Conservation (phyloP, 2,113 vertebrate genomes). For the Caretta caretta region DNA sequence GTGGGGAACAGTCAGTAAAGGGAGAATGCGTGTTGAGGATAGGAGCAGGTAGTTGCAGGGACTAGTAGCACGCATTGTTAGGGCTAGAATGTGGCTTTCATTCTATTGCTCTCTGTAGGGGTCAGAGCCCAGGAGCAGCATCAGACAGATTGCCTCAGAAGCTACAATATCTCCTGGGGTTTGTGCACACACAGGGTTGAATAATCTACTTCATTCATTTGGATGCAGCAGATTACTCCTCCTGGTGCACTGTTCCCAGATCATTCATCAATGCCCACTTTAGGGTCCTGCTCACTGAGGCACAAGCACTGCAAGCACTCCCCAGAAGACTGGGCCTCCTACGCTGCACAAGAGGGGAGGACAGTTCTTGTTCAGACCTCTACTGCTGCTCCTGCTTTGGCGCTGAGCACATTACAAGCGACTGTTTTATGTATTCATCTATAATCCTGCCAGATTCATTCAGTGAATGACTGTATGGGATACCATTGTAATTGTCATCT, state of each 20-base stretch:
- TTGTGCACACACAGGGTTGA: neutral
- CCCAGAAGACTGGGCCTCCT: neutral
- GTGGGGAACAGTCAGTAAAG: neutral
- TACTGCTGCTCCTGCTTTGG: neutral
- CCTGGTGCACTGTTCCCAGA: neutral
- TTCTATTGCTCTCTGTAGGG: neutral
- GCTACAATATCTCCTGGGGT: neutral
- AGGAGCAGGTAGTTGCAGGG: neutral
- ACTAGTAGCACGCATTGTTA: conserved; percentile 17
- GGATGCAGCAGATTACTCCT: neutral
- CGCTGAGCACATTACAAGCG: neutral
- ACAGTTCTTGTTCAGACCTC: neutral
- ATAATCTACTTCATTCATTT: neutral
- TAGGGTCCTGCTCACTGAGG: neutral
- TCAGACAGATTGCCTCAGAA: neutral
- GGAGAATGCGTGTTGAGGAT: neutral
- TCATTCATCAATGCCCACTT: neutral
- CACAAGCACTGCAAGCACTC: neutral
- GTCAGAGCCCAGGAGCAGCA: neutral
- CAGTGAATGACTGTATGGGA: neutral
- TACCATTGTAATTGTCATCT: neutral
- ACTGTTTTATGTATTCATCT: neutral
- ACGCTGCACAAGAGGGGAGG: neutral
- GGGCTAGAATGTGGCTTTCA: conserved; percentile 7
- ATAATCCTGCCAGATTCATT: neutral